Conservation (phyloP, 2,113 vertebrate genomes). For the Pseudopipra pipra region DNA sequence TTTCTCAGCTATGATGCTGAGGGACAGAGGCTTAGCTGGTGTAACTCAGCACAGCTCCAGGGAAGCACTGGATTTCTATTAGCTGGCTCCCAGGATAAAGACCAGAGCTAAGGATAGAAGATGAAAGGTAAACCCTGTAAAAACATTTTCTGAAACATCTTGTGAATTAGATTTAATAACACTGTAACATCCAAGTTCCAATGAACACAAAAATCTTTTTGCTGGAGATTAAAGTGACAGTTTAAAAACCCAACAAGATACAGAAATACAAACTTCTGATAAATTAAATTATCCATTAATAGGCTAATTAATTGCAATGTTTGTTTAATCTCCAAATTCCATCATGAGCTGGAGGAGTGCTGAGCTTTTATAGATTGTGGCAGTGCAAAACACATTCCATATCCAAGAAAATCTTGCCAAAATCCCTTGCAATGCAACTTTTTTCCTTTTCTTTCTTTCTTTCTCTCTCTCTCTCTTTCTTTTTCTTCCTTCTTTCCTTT, state of each 20-base stretch:
- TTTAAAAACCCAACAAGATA: not conserved
- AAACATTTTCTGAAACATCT: constrained; percentile 20
- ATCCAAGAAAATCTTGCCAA: constrained; percentile 67
- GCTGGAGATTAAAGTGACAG: not conserved
- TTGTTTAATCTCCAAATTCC: constrained; percentile 70
- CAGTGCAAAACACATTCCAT: constrained; percentile 56
- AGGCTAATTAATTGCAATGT: constrained; percentile 49
- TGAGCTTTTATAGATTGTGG: constrained; percentile 36
- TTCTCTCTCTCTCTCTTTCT: too few relatives aligned
- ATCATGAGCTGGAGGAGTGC: not conserved
- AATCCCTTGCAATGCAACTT: constrained; percentile 40
- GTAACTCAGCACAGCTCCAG: not conserved
- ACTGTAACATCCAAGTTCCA: not conserved
- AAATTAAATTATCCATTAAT: not conserved
- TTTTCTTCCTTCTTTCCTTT: too few relatives aligned
- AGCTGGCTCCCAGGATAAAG: not conserved
- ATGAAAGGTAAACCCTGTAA: not conserved
- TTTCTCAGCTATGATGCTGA: not conserved
- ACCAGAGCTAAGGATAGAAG: not conserved
- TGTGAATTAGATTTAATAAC: not conserved
- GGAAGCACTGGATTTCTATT: not conserved
- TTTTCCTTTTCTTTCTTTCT: not conserved
- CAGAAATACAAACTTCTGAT: not conserved
- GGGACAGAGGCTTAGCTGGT: not conserved
- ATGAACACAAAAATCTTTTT: not conserved